Evolutionary conservation across 1,140 invertebrate species (phyloP).

Genomic region (Drosophila pachea): DNA sequence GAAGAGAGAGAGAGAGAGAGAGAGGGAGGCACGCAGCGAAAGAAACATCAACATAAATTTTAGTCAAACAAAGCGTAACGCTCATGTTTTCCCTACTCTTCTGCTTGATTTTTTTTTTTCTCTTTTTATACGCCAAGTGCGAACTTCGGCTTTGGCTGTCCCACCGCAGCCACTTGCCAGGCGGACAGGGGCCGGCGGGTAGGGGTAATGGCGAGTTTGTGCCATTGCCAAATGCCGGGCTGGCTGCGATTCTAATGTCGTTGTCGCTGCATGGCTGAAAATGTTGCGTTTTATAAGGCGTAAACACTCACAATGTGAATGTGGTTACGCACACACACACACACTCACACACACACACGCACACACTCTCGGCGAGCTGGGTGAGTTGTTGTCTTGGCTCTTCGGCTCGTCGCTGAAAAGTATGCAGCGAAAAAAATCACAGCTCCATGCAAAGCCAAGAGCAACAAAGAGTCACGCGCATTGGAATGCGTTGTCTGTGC

Average conservation of each 20-base stretch:
- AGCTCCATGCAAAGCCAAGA: conserved; percentile 29
- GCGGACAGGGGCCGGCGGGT: background rate
- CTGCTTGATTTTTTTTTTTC: background rate
- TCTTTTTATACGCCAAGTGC: conserved; percentile 37
- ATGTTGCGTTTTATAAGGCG: conserved; percentile 71
- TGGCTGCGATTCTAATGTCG: conserved; percentile 55
- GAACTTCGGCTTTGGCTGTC: conserved; percentile 20
- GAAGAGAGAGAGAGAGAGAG: too few species aligned
- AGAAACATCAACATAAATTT: conserved; percentile 74
- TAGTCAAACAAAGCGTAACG: conserved; percentile 75
- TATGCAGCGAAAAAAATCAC: conserved; percentile 40
- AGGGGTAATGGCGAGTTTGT: conserved; percentile 71
- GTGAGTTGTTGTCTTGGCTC: conserved; percentile 25
- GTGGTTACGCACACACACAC: conserved; percentile 23
- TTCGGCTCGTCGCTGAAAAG: conserved; percentile 39
- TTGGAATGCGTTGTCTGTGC: conserved; percentile 56
- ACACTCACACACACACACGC: conserved; percentile 16
- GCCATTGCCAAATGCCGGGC: conserved; percentile 61
- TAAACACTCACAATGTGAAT: conserved; percentile 59
- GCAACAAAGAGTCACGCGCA: conserved; percentile 35
- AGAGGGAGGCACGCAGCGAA: conserved; percentile 23
- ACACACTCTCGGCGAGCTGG: conserved; percentile 25
- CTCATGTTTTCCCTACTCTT: conserved; percentile 30
- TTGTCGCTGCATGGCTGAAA: conserved; percentile 48
- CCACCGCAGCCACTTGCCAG: background rate